Percentiles rank a stretch among this genome's conserved stretches.
Evolutionary conservation across 2,797 vertebrate genomes (phyloP).

Genomic region (Etheostoma nigrum): DNA sequence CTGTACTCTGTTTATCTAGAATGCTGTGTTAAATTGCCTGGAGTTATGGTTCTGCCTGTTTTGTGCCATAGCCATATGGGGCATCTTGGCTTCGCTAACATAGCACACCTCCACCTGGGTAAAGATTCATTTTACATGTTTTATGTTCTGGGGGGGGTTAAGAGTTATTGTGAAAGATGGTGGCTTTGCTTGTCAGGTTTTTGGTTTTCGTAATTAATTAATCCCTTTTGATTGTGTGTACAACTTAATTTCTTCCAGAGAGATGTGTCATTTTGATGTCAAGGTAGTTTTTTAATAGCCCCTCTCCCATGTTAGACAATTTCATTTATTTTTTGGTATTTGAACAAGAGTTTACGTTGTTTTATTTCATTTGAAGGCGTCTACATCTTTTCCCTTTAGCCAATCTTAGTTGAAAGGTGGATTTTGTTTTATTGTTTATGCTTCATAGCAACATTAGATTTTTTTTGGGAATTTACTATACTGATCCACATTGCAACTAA

Average conservation of each 20-base stretch:
- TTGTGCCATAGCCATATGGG: slow-evolving; percentile 37
- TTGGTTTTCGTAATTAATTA: neutral
- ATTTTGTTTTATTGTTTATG: too few species aligned
- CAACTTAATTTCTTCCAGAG: neutral
- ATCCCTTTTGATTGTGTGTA: too few species aligned
- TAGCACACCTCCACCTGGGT: neutral
- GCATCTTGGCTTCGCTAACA: neutral
- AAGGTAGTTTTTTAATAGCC: neutral
- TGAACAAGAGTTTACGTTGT: too few species aligned
- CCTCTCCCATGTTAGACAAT: neutral
- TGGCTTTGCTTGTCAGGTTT: neutral
- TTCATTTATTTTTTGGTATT: too few species aligned
- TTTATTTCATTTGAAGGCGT: too few species aligned
- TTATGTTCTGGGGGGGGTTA: neutral
- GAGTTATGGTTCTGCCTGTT: slow-evolving; percentile 45
- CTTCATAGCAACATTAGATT: too few species aligned
- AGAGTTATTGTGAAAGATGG: neutral
- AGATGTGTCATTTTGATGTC: neutral
- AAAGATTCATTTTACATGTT: neutral
- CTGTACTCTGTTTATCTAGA: slow-evolving; percentile 52
- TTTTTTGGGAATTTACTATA: too few species aligned
- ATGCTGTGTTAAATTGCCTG: slow-evolving; percentile 44
- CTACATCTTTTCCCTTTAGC: too few species aligned
- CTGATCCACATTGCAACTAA: neutral
- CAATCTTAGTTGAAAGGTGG: too few species aligned